These are phyloP conservation scores for Nicator chloris DNA, from an alignment of 2,113 vertebrate species.

Conservation along the genomic window DNA sequence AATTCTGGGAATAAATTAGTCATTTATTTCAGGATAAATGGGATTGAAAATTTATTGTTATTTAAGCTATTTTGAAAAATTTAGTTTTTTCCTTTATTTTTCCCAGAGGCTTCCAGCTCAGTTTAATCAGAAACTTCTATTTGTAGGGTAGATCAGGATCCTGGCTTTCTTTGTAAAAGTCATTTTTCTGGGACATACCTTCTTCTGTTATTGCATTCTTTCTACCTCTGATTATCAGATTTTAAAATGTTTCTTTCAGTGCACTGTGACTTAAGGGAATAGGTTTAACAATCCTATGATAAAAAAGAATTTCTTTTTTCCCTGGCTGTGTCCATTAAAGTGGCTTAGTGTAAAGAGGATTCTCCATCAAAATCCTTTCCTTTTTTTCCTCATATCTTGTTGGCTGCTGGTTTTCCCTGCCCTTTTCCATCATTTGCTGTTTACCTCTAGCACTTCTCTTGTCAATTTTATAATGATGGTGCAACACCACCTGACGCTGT, in stretches of 20 bases:
- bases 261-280: not conserved
- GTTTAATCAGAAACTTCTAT: not conserved
- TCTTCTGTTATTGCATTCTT: not conserved
- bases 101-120: not conserved
- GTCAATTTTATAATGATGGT: not conserved
- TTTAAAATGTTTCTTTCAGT: not conserved
- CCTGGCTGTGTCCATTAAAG: not conserved
- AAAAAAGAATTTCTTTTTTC: not conserved
- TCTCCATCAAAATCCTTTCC: not conserved
- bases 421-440: not conserved
- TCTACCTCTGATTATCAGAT: not conserved
- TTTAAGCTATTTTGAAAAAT: slow-evolving; percentile 35
- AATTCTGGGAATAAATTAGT: slow-evolving; percentile 63
- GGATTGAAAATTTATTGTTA: slow-evolving; percentile 45
- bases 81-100: not conserved
- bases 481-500: not conserved
- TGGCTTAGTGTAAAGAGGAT: not conserved
- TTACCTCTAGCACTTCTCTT: slow-evolving; percentile 7
- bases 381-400: not conserved
- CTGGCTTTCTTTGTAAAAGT: not conserved
- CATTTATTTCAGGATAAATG: slow-evolving; percentile 48
- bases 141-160: not conserved
- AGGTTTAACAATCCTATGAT: not conserved
- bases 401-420: not conserved
- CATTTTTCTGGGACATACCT: not conserved